These are phyloP conservation scores for Steromphala cineraria DNA, from an alignment of 2,888 invertebrate species.

Conservation along the genomic window DNA sequence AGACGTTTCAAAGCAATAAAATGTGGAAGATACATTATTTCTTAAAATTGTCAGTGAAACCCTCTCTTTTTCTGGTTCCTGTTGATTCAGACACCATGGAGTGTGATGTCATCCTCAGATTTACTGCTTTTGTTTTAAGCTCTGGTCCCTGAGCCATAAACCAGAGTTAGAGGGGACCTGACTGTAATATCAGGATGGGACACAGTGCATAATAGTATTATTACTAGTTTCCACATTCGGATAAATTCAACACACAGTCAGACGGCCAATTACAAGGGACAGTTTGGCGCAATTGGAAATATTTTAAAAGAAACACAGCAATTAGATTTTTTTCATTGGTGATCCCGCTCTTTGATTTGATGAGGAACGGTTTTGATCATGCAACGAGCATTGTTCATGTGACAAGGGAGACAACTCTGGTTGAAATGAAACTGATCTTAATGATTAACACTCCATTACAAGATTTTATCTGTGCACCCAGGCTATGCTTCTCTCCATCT, in stretches of 20 bases:
- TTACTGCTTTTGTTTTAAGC: slow-evolving; percentile 34
- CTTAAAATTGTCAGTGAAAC: not conserved
- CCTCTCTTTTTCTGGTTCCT: not conserved
- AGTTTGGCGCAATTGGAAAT: slow-evolving; percentile 1
- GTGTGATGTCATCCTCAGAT: slow-evolving; percentile 27
- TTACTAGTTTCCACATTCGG: slow-evolving; percentile 3
- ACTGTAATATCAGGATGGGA: not conserved
- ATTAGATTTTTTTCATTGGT: slow-evolving; percentile 5
- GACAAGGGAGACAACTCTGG: slow-evolving; percentile 12
- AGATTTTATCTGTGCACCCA: slow-evolving; percentile 13
- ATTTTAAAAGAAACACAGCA: not conserved
- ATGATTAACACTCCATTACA: slow-evolving; percentile 18
- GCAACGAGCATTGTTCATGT: not conserved
- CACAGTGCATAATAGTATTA: slow-evolving; percentile 4
- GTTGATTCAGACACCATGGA: slow-evolving; percentile 10
- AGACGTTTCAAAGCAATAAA: not conserved
- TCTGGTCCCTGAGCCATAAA: not conserved
- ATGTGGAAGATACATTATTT: not conserved
- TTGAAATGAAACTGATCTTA: slow-evolving; percentile 4
- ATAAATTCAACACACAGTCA: slow-evolving; percentile 6
- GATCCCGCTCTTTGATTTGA: not conserved
- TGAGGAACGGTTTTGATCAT: not conserved
- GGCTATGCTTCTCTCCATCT: slow-evolving; percentile 6
- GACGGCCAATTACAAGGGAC: not conserved
- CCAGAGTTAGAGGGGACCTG: not conserved